phyloP scores from a whole-genome alignment of 2,888 invertebrate genomes.

The Trachelus stipa region DNA sequence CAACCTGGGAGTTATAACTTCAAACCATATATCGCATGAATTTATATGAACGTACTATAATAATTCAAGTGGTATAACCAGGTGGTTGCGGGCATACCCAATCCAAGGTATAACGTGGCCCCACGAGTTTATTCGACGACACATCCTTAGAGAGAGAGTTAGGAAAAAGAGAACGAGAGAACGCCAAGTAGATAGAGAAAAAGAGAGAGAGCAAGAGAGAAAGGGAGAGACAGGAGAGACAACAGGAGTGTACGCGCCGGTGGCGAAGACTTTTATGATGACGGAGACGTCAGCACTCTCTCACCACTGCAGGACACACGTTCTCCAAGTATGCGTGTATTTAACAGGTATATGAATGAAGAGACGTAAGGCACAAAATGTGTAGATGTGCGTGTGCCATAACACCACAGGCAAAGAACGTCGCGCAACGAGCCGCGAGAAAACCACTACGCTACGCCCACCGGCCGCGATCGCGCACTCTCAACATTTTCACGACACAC shows the following conservation, averaged over 20 bases:
- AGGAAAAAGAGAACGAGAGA: too few relatives aligned
- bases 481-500: conserved; percentile 35
- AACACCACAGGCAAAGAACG: neutral
- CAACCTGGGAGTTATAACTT: too few relatives aligned
- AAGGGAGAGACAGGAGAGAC: too few relatives aligned
- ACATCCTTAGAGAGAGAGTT: conserved; percentile 24
- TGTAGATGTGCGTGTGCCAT: neutral
- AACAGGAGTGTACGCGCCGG: conserved; percentile 30
- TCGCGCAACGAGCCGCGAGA: conserved; percentile 15
- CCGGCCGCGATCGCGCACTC: conserved; percentile 41
- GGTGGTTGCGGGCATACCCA: conserved; percentile 28
- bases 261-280: conserved; percentile 21
- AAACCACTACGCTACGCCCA: conserved; percentile 37
- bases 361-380: conserved; percentile 12
- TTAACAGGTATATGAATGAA: neutral
- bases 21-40: too few relatives aligned
- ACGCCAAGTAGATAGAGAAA: too few relatives aligned
- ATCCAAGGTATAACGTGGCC: conserved; percentile 33
- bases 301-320: conserved; percentile 11
- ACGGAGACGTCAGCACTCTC: conserved; percentile 7
- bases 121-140: conserved; percentile 27
- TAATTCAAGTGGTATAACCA: conserved; percentile 22
- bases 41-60: conserved; percentile 14
- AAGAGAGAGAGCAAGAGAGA: too few relatives aligned
- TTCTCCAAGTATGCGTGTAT: too few relatives aligned